phyloP scores from a whole-genome alignment of 92 coral and sea anemone genomes.

The Zoanthus sansibaricus region DNA sequence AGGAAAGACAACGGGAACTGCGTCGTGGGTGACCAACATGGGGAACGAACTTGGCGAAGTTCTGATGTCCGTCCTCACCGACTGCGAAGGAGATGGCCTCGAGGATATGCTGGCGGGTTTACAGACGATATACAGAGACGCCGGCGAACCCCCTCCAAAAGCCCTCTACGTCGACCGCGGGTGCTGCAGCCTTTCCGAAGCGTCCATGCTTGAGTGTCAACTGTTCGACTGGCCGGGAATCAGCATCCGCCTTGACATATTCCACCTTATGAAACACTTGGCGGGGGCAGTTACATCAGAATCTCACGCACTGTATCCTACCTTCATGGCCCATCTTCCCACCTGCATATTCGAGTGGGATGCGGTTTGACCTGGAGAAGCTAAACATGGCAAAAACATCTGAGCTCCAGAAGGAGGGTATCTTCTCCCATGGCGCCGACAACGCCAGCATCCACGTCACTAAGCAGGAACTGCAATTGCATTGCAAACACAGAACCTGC shows the following conservation, averaged over 20 bases:
- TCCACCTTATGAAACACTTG: not conserved
- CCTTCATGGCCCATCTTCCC: not conserved
- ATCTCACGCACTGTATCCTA: not conserved
- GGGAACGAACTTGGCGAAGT: slow-evolving; percentile 16
- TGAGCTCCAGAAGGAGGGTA: slow-evolving; percentile 23
- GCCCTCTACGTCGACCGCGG: slow-evolving; percentile 50
- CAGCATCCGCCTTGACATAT: not conserved
- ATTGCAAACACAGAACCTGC: slow-evolving; percentile 40
- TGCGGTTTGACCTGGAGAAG: slow-evolving; percentile 42
- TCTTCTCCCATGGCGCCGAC: slow-evolving; percentile 2
- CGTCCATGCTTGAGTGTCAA: not conserved
- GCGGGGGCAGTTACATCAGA: not conserved
- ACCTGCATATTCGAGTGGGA: slow-evolving; percentile 55
- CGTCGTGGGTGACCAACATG: slow-evolving; percentile 26
- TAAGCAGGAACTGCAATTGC: slow-evolving; percentile 35
- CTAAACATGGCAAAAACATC: slow-evolving; percentile 40
- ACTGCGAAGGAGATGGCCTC: slow-evolving; percentile 29
- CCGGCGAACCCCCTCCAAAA: slow-evolving; percentile 47
- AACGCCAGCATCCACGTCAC: slow-evolving; percentile 20
- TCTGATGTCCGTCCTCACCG: slow-evolving; percentile 8
- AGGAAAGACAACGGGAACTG: slow-evolving; percentile 25
- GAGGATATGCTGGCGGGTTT: slow-evolving; percentile 27
- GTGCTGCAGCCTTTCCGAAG: not conserved
- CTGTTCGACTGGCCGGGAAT: not conserved
- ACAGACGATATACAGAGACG: not conserved